Evolutionary conservation across 2,888 invertebrate genomes (phyloP).

Genomic region (Lampropteryx suffumata): DNA sequence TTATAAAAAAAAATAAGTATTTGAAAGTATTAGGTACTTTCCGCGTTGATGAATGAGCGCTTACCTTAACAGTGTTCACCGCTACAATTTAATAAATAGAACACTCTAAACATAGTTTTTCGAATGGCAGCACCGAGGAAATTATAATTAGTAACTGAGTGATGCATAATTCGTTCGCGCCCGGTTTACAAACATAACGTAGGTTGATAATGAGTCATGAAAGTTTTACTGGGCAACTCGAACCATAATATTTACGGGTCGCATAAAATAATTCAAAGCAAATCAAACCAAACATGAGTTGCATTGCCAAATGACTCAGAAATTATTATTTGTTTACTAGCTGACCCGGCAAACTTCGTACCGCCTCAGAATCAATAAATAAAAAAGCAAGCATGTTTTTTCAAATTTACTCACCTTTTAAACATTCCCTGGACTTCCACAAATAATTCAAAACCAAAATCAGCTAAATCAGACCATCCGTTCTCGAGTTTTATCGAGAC

Average conservation of each 20-base stretch:
- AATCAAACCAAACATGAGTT: neutral
- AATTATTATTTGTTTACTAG: too few relatives aligned
- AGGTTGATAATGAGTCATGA: slow-evolving; percentile 19
- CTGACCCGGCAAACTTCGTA: too few relatives aligned
- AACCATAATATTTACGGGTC: slow-evolving; percentile 15
- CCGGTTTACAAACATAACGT: slow-evolving; percentile 41
- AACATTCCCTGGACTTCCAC: too few relatives aligned
- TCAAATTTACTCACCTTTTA: too few relatives aligned
- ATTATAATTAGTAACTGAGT: slow-evolving; percentile 66
- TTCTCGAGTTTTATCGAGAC: too few relatives aligned
- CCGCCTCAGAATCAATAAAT: too few relatives aligned
- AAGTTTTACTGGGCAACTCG: slow-evolving; percentile 12
- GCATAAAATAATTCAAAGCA: slow-evolving; percentile 1
- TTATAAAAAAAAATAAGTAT: too few relatives aligned
- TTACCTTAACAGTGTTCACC: slow-evolving; percentile 41
- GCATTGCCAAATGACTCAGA: slow-evolving; percentile 6
- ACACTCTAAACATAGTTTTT: slow-evolving; percentile 64
- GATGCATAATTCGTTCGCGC: slow-evolving; percentile 61
- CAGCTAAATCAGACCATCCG: too few relatives aligned
- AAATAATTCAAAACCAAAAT: too few relatives aligned
- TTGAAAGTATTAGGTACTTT: too few relatives aligned
- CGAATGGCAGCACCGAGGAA: slow-evolving; percentile 60
- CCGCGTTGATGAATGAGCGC: too few relatives aligned
- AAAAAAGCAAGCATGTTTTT: too few relatives aligned
- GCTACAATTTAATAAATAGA: slow-evolving; percentile 65